A percentile compares a stretch with the other conserved stretches of the same genome.
These are phyloP conservation scores for Bolborhynchus lineola DNA, from an alignment of 2,113 vertebrate species.

Conservation along the genomic window DNA sequence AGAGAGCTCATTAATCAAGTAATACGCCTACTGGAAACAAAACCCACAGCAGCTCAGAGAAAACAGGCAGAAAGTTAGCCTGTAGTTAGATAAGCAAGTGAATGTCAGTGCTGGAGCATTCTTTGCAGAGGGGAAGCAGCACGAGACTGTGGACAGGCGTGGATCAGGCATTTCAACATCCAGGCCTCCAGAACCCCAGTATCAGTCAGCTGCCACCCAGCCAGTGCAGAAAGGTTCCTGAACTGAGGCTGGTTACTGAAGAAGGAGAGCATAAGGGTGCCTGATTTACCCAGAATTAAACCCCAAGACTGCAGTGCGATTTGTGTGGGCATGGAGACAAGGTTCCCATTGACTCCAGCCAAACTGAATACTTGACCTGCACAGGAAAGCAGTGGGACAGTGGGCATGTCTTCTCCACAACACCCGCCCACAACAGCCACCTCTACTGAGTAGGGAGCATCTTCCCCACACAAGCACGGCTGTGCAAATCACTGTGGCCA, in stretches of 20 bases:
- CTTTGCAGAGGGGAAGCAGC: not conserved
- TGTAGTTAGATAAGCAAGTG: not conserved
- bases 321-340: accelerated
- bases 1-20: constrained; percentile 45
- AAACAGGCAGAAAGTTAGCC: constrained; percentile 21
- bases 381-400: not conserved
- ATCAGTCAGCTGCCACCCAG: not conserved
- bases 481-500: not conserved
- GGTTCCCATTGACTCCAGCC: not conserved
- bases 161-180: not conserved
- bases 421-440: accelerated
- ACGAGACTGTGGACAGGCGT: not conserved
- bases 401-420: not conserved
- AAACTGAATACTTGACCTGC: not conserved
- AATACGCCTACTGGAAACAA: constrained; percentile 35
- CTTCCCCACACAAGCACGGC: not conserved
- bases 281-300: not conserved
- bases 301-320: not conserved
- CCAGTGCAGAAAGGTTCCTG: not conserved
- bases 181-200: not conserved
- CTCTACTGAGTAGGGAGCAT: not conserved
- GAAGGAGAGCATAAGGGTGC: not conserved
- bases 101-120: not conserved
- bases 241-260: not conserved
- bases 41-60: not conserved